Evolutionary conservation across 2,113 vertebrate genomes (phyloP).

Genomic region (Melanocharis versteri): DNA sequence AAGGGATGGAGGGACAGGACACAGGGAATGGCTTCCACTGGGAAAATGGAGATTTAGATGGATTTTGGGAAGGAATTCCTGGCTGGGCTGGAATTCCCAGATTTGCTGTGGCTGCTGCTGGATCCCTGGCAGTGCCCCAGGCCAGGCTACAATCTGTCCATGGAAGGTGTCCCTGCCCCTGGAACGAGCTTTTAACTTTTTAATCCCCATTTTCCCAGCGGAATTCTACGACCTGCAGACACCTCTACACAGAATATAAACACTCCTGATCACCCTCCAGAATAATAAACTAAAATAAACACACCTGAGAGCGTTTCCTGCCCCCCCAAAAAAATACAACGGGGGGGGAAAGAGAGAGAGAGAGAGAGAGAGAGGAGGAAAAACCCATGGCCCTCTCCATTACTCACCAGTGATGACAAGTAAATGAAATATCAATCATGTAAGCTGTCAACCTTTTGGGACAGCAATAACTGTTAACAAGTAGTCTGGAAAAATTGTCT

Average conservation of each 20-base stretch:
- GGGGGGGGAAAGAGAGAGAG: neutral
- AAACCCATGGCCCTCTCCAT: constrained; percentile 58
- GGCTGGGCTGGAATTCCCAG: neutral
- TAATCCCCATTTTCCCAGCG: neutral
- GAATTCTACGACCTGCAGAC: neutral
- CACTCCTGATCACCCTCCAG: neutral
- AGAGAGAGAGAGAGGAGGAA: neutral
- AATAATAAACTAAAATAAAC: neutral
- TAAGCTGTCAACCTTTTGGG: constrained; percentile 82
- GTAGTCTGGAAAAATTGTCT: constrained; percentile 84
- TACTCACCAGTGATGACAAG: constrained; percentile 78
- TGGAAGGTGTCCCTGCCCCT: rapidly evolving
- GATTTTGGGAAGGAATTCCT: neutral
- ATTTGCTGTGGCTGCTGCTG: neutral
- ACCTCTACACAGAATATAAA: neutral
- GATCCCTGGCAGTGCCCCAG: neutral
- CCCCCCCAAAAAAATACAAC: neutral
- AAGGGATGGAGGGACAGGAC: neutral
- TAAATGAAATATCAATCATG: constrained; percentile 84
- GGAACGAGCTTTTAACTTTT: neutral
- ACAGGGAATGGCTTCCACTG: neutral
- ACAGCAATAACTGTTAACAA: constrained; percentile 88
- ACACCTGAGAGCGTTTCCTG: neutral
- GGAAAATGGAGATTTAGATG: rapidly evolving
- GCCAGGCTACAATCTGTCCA: too few relatives aligned